Evolutionary conservation across 2,888 invertebrate species (phyloP).

Genomic region (Meiosimyza decipiens): DNA sequence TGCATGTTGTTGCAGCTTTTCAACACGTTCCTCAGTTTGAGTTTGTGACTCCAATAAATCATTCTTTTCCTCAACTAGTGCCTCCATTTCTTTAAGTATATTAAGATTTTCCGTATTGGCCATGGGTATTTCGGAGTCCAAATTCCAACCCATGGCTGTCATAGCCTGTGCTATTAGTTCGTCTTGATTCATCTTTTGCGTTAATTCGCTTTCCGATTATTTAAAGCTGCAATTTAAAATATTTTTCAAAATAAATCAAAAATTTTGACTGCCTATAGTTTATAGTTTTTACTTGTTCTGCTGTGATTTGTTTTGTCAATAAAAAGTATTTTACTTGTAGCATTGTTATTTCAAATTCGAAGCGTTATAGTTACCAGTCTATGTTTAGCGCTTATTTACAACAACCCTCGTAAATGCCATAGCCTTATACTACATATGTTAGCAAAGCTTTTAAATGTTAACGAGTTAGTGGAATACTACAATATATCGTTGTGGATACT

Average conservation of each 20-base stretch:
- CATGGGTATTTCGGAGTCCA: conserved; percentile 81
- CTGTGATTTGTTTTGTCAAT: conserved; percentile 35
- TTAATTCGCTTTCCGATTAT: neutral
- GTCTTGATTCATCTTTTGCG: conserved; percentile 43
- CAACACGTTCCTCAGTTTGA: conserved; percentile 65
- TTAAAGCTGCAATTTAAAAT: neutral
- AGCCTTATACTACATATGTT: too few relatives aligned
- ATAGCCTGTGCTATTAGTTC: conserved; percentile 57
- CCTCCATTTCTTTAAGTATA: conserved; percentile 66
- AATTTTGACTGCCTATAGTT: neutral
- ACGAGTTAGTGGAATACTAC: too few relatives aligned
- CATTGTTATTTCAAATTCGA: too few relatives aligned
- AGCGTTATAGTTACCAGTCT: too few relatives aligned
- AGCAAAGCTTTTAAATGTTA: too few relatives aligned
- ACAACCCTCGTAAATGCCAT: too few relatives aligned
- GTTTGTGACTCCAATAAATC: conserved; percentile 67
- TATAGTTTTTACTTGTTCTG: neutral
- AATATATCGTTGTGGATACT: too few relatives aligned
- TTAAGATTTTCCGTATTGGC: conserved; percentile 78
- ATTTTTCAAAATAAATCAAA: neutral
- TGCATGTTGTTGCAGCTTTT: conserved; percentile 68
- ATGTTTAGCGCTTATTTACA: too few relatives aligned
- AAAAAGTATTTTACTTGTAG: too few relatives aligned
- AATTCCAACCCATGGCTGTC: conserved; percentile 62
- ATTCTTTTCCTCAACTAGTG: conserved; percentile 67